Conservation (phyloP, 2,797 vertebrate species). For the Eulemur coronatus region DNA sequence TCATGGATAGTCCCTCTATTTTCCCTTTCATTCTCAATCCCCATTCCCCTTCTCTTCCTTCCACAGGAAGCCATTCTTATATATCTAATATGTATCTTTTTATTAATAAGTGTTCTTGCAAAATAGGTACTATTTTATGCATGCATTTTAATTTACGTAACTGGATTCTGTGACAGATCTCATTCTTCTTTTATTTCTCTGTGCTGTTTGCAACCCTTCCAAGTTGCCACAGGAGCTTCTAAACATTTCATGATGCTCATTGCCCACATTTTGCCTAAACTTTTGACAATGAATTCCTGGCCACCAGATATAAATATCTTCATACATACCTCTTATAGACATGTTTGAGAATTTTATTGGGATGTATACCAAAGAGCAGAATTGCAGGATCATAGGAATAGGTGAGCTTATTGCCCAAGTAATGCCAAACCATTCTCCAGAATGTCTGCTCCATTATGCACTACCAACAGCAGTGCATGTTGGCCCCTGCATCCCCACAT, state of each 20-base stretch:
- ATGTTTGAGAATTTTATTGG: background rate
- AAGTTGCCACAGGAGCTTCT: background rate
- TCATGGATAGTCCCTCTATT: background rate
- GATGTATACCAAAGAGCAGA: background rate
- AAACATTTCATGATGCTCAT: background rate
- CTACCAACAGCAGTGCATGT: background rate
- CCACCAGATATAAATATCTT: constrained; percentile 1
- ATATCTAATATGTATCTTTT: background rate
- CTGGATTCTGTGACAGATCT: background rate
- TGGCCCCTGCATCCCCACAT: background rate
- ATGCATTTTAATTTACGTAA: background rate
- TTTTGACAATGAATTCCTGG: background rate
- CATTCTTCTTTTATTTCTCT: background rate
- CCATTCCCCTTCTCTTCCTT: background rate
- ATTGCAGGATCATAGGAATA: background rate
- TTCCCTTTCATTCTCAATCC: background rate
- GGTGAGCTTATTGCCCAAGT: background rate
- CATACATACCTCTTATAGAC: background rate
- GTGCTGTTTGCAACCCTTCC: background rate
- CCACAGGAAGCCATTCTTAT: background rate
- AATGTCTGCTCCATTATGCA: background rate
- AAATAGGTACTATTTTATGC: background rate
- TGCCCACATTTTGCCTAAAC: background rate
- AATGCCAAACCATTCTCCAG: background rate
- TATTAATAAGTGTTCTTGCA: background rate